phyloP scores from a whole-genome alignment of 2,888 invertebrate genomes.

The Pristionchus fissidentatus region DNA sequence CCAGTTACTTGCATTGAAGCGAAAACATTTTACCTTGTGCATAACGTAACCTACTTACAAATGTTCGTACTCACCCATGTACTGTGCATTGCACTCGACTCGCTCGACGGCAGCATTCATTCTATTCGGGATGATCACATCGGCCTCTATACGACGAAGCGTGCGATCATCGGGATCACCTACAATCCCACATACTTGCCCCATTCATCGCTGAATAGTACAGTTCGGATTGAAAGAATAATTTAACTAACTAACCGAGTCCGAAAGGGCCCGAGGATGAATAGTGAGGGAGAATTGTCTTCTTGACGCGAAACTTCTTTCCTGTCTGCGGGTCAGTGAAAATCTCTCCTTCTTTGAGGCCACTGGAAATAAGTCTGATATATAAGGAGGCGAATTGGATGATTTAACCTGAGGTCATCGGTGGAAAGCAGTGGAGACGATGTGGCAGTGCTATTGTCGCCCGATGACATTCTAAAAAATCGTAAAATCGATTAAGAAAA shows the following conservation, averaged over 20 bases:
- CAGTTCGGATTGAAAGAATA: not conserved
- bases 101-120: constrained; percentile 87
- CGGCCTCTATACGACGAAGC: constrained; percentile 89
- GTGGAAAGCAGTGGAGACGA: constrained; percentile 11
- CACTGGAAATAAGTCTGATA: not conserved
- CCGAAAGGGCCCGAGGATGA: constrained; percentile 68
- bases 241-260: constrained; percentile 57
- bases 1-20: too few species aligned
- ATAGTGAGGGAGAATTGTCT: constrained; percentile 70
- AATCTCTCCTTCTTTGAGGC: constrained; percentile 70
- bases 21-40: not conserved
- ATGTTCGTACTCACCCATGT: constrained; percentile 58
- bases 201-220: not conserved
- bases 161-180: constrained; percentile 86
- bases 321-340: constrained; percentile 68
- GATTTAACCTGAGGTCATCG: constrained; percentile 32
- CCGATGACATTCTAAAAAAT: constrained; percentile 28
- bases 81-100: constrained; percentile 83
- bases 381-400: not conserved
- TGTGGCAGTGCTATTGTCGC: constrained; percentile 3
- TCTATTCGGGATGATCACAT: constrained; percentile 90
- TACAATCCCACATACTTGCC: constrained; percentile 49
- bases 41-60: not conserved
- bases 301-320: constrained; percentile 71
- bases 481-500: too few species aligned